Evolutionary conservation across 2,888 invertebrate genomes (phyloP), one percentile per base, ranked within the genome.

Genomic region (Monochamus alternatus): DNA sequence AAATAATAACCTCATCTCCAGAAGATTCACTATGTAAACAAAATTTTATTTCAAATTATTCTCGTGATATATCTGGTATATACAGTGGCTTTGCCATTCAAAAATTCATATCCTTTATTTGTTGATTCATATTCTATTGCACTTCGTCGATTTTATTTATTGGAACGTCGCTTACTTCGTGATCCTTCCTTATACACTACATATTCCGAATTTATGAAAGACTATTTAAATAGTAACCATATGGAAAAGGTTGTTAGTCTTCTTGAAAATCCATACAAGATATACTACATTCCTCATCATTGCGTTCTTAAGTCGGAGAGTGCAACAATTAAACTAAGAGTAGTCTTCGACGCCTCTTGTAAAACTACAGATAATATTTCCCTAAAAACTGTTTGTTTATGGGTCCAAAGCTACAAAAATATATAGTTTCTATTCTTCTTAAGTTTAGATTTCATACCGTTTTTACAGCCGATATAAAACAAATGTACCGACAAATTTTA

Each of bases 401-500:
- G 4, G 69, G 69, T 8, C 69, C 59, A 10, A 69, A 69, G 12
- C 22, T 59, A 5, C 69, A 69, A 30, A 38, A n/a, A 2, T 60
- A 69, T 60, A 32, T 69, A 2, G 12, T 38, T 47, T 8, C 8
- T 3, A 59, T 69, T 58, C 43, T 69, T 10, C 38, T 44, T 3
- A 32, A 43, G 9, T 69, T 59, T 14, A 59, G 58, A 8, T n/a
- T 59, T 2, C 69, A 69, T 44, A 3, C 44, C 10, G 59, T 59
- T 5, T 14, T 69, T 9, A 59, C 30, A n/a, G 59, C 69, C 9
- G 69, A 69, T 30, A 69, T 69, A 1, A 44, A 59, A 43, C 58
- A 69, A 69, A 59, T 58, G 69, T 69, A 59, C 22, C 52, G 69
- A 12, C 60, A 60, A 38, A 69, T 69, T 30, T 38, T 38, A 3